Evolutionary conservation across 2,888 invertebrate species (phyloP), one percentile per base, ranked within the genome.

Genomic region (Dichetophora obliterata): DNA sequence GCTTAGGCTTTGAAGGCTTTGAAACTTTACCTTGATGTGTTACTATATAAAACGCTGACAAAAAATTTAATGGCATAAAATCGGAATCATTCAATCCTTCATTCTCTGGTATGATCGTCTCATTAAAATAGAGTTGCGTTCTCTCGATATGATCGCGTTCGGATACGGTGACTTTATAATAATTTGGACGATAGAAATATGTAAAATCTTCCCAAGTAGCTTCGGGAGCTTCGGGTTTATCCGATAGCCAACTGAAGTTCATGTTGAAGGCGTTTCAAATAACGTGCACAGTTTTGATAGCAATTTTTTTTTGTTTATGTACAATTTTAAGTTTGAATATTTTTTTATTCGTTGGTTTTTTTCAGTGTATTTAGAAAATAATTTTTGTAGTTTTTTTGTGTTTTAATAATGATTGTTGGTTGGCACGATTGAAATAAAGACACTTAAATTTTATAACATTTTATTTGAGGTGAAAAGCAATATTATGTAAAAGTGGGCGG

Each of bases 171-270:
- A 91, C 85, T 80, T 85, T 84, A 80, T 89, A 89, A 77, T 85
- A 87, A 73, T 88, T 84, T 75, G 89, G 88, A 78, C 86, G 88
- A 84, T 88, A 90, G 75, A 87, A 88, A 81, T 86, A 86, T 80
- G 89, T 86, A 80, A 85, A 86, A 79, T 90, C 90, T 78, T 88
- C 88, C 91, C 91, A 92, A 83, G 90, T 91, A 75, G 90, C 91
- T 86, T 90, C 89, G 80, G 89, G 88, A 84, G 89, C 88, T 78
- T 86, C 84, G 86, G 85, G 76, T 82, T 85, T 85, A 79, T 87
- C 86, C 76, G 83, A 76, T 80, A 85, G 81, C 89, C 89, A 89
- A 87, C 86, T 87, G 86, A 88, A 88, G 85, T 88, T 86, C 87
- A 89, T 88, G 85, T 85, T 85, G 78, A 69, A 14, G 16, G 31